These are phyloP conservation scores for Thryonomys swinderianus DNA, from an alignment of 2,113 vertebrate genomes.

Conservation along the genomic window DNA sequence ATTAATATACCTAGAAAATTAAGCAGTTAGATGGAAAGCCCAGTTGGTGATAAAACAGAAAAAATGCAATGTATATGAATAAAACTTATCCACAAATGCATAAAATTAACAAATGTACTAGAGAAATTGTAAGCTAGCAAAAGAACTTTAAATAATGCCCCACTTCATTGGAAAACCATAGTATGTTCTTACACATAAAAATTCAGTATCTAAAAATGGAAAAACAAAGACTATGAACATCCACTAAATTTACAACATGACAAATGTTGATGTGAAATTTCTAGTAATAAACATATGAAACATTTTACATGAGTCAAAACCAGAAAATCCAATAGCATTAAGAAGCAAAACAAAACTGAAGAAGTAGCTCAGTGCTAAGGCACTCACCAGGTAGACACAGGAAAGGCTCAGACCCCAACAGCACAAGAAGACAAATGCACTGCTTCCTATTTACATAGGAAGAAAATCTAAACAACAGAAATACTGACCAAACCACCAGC, in stretches of 20 bases:
- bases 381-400: neutral
- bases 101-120: neutral
- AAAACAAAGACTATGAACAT: constrained; percentile 32
- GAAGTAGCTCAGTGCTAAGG: neutral
- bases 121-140: neutral
- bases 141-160: constrained; percentile 10
- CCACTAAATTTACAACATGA: neutral
- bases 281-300: constrained; percentile 10
- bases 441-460: neutral
- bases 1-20: neutral
- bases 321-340: neutral
- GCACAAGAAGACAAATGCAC: neutral
- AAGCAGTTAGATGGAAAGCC: neutral
- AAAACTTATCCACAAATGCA: neutral
- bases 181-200: constrained; percentile 20
- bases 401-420: neutral
- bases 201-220: neutral
- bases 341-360: neutral
- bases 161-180: neutral
- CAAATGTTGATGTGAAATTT: constrained; percentile 41
- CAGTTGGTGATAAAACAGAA: neutral
- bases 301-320: neutral
- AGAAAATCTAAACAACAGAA: neutral
- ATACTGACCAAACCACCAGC: constrained; percentile 23
- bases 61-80: neutral